A percentile compares a stretch with the other conserved stretches of the same genome.
phyloP scores from a whole-genome alignment of 1,140 invertebrate species.

The Homarus americanus region DNA sequence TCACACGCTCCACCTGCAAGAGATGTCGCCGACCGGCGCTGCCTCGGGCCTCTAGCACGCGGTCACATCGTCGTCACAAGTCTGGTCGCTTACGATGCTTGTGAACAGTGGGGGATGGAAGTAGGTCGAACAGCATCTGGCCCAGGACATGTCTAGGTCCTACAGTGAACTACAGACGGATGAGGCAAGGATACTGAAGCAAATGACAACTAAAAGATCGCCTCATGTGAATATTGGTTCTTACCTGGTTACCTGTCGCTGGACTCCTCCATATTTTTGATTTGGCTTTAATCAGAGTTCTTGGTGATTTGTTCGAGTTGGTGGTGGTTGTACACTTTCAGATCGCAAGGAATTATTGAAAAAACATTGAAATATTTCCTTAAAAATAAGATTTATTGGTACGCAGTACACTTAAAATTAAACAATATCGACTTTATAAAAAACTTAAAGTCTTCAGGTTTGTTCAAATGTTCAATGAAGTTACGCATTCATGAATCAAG shows the following conservation, averaged over 20 bases:
- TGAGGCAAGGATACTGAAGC: conserved; percentile 71
- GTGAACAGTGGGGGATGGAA: conserved; percentile 64
- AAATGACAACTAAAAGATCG: conserved; percentile 69
- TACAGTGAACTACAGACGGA: conserved; percentile 68
- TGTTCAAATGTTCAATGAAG: conserved; percentile 61
- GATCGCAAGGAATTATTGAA: conserved; percentile 60
- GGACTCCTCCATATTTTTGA: conserved; percentile 47
- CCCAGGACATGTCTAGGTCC: conserved; percentile 68
- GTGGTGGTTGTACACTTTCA: conserved; percentile 19
- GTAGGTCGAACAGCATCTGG: conserved; percentile 62
- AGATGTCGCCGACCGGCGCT: conserved; percentile 57
- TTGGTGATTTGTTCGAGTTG: conserved; percentile 53
- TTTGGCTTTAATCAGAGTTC: conserved; percentile 66
- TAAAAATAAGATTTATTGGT: conserved; percentile 73
- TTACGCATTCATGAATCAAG: conserved; percentile 50
- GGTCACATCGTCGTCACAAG: conserved; percentile 63
- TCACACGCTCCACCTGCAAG: conserved; percentile 57
- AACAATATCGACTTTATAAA: conserved; percentile 60
- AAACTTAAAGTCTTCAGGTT: conserved; percentile 51
- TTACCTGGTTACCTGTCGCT: conserved; percentile 71
- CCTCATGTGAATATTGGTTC: conserved; percentile 63
- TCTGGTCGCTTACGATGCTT: conserved; percentile 70
- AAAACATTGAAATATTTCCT: conserved; percentile 51
- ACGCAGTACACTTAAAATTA: conserved; percentile 69
- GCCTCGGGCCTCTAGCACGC: conserved; percentile 60